A percentile compares a stretch with the other conserved stretches of the same genome.
Evolutionary conservation across 2,888 invertebrate genomes (phyloP).

Genomic region (Acanthosepion esculentum): DNA sequence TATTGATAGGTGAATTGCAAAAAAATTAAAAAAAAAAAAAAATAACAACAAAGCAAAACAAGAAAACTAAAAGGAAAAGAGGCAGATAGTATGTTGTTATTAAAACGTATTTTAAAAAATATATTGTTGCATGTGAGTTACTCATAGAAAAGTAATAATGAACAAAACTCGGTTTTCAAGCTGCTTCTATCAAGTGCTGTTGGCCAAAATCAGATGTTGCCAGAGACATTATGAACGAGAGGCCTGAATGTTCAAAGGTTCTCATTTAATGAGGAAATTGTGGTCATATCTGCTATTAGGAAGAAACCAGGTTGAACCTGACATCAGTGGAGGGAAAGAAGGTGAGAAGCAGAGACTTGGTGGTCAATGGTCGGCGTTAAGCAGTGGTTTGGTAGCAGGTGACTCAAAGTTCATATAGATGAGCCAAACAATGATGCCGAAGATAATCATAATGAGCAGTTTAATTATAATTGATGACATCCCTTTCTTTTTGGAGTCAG

Average conservation of each 20-base stretch:
- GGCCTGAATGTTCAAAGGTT: neutral
- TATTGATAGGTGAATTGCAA: neutral
- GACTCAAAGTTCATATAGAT: conserved; percentile 21
- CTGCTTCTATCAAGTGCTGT: neutral
- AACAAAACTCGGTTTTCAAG: neutral
- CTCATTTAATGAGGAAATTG: neutral
- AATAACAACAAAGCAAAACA: too few species aligned
- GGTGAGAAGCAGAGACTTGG: neutral
- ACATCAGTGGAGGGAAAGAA: neutral
- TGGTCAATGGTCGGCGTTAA: neutral
- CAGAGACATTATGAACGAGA: neutral
- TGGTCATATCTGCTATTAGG: neutral
- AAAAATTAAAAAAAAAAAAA: too few species aligned
- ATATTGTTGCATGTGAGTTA: neutral
- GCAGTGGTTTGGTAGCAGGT: neutral
- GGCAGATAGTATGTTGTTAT: neutral
- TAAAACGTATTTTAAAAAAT: conserved; percentile 15
- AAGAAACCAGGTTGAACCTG: neutral
- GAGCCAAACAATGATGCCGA: neutral
- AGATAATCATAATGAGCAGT: neutral
- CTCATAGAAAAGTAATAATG: neutral
- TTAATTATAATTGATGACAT: neutral
- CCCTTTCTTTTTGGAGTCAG: neutral
- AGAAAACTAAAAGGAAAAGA: neutral
- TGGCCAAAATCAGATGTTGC: neutral